These are phyloP conservation scores for Phenganax marumi DNA, from an alignment of 92 coral and sea anemone species.

Conservation along the genomic window DNA sequence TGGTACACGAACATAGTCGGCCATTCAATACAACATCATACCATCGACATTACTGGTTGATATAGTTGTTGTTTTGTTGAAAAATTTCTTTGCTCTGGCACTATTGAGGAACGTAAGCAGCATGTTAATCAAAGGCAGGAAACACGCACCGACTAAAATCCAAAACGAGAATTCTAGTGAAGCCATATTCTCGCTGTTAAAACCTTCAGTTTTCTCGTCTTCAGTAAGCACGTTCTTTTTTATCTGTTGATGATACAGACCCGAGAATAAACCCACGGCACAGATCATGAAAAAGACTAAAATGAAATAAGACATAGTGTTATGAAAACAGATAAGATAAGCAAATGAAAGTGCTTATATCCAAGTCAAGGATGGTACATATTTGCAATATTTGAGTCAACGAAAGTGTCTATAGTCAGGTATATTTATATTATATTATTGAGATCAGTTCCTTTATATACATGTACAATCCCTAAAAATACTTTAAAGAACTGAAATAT, in stretches of 20 bases:
- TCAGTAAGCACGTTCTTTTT: slow-evolving; percentile 27
- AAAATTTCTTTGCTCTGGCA: slow-evolving; percentile 31
- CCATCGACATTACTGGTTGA: slow-evolving; percentile 45
- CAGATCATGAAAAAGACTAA: slow-evolving; percentile 39
- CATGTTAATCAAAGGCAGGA: slow-evolving; percentile 37
- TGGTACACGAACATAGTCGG: no score
- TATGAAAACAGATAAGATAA: no score
- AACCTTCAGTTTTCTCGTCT: slow-evolving; percentile 1
- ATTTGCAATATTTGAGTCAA: no score
- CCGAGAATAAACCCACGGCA: slow-evolving; percentile 24
- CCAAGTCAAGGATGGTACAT: no score
- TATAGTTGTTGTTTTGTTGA: slow-evolving; percentile 29
- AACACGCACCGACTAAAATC: slow-evolving; percentile 30
- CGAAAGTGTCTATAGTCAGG: no score
- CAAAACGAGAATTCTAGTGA: slow-evolving; percentile 35
- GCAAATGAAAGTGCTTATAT: no score
- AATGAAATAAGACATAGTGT: not conserved
- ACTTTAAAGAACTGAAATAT: no score
- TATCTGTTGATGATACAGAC: slow-evolving; percentile 34
- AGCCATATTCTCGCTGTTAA: slow-evolving; percentile 25
- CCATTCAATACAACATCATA: slow-evolving; percentile 31
- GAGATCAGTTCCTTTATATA: no score
- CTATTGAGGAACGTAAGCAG: slow-evolving; percentile 36
- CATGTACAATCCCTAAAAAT: no score
- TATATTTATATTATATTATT: no score